Evolutionary conservation across 2,888 invertebrate species (phyloP).

Genomic region (Athalia cordata): DNA sequence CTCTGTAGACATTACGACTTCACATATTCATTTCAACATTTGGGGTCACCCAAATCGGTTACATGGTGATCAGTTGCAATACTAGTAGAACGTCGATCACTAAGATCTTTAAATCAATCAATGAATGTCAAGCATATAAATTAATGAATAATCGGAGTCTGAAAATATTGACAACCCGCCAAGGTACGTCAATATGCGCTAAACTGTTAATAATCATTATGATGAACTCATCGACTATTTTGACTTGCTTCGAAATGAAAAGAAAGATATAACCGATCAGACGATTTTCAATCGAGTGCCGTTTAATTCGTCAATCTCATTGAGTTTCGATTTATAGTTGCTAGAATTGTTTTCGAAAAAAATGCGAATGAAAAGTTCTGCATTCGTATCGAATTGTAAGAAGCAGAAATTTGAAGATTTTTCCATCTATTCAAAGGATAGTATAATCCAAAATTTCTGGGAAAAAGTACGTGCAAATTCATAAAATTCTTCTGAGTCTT

Average conservation of each 20-base stretch:
- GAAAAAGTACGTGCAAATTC: not conserved
- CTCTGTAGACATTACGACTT: not conserved
- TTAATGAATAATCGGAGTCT: not conserved
- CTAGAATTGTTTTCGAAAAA: not conserved
- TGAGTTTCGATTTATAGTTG: not conserved
- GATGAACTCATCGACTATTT: slow-evolving; percentile 15
- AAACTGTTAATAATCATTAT: not conserved
- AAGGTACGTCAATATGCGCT: not conserved
- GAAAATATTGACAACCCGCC: slow-evolving; percentile 24
- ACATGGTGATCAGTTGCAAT: not conserved
- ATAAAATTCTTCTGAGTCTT: slow-evolving; percentile 15
- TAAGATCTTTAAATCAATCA: slow-evolving; percentile 10
- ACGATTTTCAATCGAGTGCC: not conserved
- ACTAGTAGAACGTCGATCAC: not conserved
- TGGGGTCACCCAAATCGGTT: too few relatives aligned
- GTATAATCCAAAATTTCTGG: not conserved
- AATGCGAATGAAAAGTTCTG: too few relatives aligned
- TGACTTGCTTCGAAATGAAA: not conserved
- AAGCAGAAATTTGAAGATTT: slow-evolving; percentile 27
- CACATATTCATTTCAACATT: not conserved
- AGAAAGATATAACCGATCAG: slow-evolving; percentile 13
- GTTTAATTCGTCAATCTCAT: not conserved
- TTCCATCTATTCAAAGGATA: not conserved
- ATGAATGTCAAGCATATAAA: slow-evolving; percentile 1
- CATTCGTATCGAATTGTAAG: not conserved